phyloP scores from a whole-genome alignment of 2,888 invertebrate genomes.

The Lasius fuliginosus region DNA sequence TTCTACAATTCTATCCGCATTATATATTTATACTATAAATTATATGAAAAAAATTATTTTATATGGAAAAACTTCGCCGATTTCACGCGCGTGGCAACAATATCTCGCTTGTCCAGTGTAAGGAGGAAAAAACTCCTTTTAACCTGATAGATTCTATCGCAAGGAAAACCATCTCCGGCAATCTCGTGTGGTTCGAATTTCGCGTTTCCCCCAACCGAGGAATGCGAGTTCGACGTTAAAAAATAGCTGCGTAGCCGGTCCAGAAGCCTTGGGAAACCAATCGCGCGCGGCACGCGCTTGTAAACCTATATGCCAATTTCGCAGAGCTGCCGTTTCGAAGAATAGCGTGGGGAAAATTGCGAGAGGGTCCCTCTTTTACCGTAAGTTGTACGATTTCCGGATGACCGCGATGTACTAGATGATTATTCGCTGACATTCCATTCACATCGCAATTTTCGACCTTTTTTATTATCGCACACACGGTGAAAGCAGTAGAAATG shows the following conservation, averaged over 20 bases:
- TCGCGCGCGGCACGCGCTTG: slow-evolving; percentile 54
- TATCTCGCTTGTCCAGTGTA: not conserved
- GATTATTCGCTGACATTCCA: slow-evolving; percentile 56
- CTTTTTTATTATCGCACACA: slow-evolving; percentile 5
- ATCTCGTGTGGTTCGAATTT: slow-evolving; percentile 28
- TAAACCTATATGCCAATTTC: slow-evolving; percentile 61
- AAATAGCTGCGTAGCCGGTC: slow-evolving; percentile 25
- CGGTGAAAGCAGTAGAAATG: not conserved
- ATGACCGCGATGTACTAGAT: slow-evolving; percentile 17
- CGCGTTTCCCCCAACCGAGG: slow-evolving; percentile 8
- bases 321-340: slow-evolving; percentile 51
- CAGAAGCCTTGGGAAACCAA: slow-evolving; percentile 75
- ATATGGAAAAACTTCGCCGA: not conserved
- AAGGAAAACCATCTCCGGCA: slow-evolving; percentile 17
- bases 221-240: slow-evolving; percentile 36
- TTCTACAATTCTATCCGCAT: not conserved
- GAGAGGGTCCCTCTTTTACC: slow-evolving; percentile 40
- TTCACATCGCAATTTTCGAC: slow-evolving; percentile 42
- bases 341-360: slow-evolving; percentile 51
- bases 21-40: not conserved
- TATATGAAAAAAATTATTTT: slow-evolving; percentile 1
- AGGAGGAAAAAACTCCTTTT: not conserved
- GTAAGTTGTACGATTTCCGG: slow-evolving; percentile 59
- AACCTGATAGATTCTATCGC: slow-evolving; percentile 12
- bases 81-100: not conserved